Evolutionary conservation across 2,113 vertebrate genomes (phyloP).

Genomic region (Pleuronectes platessa): DNA sequence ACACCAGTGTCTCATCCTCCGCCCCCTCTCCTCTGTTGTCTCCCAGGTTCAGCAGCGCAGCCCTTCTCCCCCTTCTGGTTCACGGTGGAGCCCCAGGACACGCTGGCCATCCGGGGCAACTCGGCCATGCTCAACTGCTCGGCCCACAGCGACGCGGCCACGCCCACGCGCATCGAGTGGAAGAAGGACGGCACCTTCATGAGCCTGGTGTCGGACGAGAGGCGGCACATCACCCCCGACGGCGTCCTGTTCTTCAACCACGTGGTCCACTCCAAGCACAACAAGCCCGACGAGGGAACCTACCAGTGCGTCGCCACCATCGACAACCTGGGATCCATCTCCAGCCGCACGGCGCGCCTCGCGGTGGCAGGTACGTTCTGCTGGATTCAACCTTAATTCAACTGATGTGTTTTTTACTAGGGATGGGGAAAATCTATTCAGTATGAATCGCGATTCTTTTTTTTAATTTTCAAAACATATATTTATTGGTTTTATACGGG

Average conservation of each 20-base stretch:
- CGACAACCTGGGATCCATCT: constrained; percentile 93
- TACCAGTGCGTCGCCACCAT: constrained; percentile 97
- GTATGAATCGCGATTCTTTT: too few relatives aligned
- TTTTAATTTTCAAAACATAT: too few relatives aligned
- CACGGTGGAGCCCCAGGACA: constrained; percentile 89
- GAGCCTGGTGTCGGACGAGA: constrained; percentile 90
- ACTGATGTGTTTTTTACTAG: too few relatives aligned
- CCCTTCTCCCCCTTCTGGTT: constrained; percentile 95
- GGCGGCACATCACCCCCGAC: constrained; percentile 89
- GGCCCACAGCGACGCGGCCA: constrained; percentile 81
- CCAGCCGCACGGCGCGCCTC: constrained; percentile 92
- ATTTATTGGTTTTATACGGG: too few relatives aligned
- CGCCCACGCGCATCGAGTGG: constrained; percentile 89
- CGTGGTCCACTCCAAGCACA: constrained; percentile 96
- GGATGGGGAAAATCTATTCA: too few relatives aligned
- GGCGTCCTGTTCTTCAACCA: constrained; percentile 90
- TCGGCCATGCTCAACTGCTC: constrained; percentile 92
- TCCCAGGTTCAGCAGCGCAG: constrained; percentile 84
- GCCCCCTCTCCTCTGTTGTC: constrained; percentile 10
- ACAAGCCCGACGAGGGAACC: constrained; percentile 95
- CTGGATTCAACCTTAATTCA: too few relatives aligned
- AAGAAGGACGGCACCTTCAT: constrained; percentile 95
- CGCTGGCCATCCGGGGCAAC: constrained; percentile 85
- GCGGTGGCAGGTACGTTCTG: constrained; percentile 87
- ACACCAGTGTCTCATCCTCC: background rate